phyloP scores from a whole-genome alignment of 2,113 vertebrate species.

The Pelobates fuscus region DNA sequence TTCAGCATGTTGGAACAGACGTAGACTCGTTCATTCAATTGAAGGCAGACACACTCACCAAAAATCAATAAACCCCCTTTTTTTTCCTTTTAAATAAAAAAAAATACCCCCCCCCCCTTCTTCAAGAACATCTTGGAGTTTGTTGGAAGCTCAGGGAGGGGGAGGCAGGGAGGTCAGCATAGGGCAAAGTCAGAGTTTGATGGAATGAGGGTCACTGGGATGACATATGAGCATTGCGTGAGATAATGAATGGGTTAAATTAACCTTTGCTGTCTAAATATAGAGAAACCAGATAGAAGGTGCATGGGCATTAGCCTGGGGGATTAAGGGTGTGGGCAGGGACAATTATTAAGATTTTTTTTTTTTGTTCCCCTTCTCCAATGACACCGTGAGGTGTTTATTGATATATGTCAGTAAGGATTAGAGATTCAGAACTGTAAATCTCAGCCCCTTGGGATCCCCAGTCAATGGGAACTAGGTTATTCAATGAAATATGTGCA shows the following conservation, averaged over 20 bases:
- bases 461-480: neutral
- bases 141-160: too few species aligned
- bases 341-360: constrained; percentile 42
- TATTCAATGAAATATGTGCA: constrained; percentile 10
- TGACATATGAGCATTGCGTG: neutral
- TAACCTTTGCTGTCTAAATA: neutral
- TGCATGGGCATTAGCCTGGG: neutral
- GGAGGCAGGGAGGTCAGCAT: neutral
- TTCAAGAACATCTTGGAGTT: too few species aligned
- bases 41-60: too few species aligned
- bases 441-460: constrained; percentile 13
- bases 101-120: too few species aligned
- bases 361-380: too few species aligned
- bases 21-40: too few species aligned
- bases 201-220: constrained; percentile 3
- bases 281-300: neutral
- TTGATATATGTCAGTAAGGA: constrained; percentile 36
- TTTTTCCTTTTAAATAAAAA: too few species aligned
- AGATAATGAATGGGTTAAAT: constrained; percentile 3
- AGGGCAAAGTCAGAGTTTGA: constrained; percentile 1
- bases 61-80: too few species aligned
- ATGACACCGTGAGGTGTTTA: constrained; percentile 32
- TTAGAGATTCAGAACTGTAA: constrained; percentile 13
- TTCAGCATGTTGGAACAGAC: too few species aligned
- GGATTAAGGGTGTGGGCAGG: constrained; percentile 39